Evolutionary conservation across 2,888 invertebrate genomes (phyloP).

Genomic region (Strigamia transsilvanica): DNA sequence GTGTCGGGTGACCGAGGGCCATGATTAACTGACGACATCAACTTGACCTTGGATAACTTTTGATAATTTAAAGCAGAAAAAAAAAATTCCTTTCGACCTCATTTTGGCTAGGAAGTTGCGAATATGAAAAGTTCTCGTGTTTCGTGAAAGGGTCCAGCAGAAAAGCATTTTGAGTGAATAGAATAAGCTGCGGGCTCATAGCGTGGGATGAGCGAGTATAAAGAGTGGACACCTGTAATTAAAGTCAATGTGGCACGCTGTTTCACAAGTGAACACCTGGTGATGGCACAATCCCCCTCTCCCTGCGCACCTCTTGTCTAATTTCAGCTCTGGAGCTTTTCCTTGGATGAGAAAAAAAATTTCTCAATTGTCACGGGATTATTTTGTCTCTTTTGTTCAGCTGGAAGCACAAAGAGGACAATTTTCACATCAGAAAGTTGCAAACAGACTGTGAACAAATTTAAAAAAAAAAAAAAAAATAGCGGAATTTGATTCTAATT

Average conservation of each 20-base stretch:
- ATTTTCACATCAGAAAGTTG: constrained; percentile 45
- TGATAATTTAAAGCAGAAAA: background rate
- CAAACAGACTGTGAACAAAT: constrained; percentile 32
- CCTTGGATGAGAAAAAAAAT: background rate
- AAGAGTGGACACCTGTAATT: constrained; percentile 46
- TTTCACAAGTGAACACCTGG: constrained; percentile 45
- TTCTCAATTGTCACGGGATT: constrained; percentile 24
- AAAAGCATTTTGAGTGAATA: background rate
- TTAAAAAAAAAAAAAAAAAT: background rate
- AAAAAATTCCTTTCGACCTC: too few species aligned
- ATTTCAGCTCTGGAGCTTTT: background rate
- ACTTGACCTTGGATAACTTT: constrained; percentile 35
- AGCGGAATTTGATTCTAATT: too few species aligned
- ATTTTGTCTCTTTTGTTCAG: constrained; percentile 13
- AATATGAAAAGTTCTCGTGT: background rate
- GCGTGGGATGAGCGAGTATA: constrained; percentile 36
- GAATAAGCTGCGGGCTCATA: background rate
- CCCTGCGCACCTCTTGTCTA: background rate
- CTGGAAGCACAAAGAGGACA: constrained; percentile 44
- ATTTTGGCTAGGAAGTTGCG: background rate
- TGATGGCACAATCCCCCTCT: background rate
- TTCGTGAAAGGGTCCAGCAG: background rate
- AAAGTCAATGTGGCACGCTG: constrained; percentile 32
- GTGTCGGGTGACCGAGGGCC: constrained; percentile 43
- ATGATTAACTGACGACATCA: background rate